Evolutionary conservation across 35 echinoderm and acorn worm genomes (phyloP), one percentile per base, ranked within the genome.

Genomic region (Heliocidaris erythrogramma): DNA sequence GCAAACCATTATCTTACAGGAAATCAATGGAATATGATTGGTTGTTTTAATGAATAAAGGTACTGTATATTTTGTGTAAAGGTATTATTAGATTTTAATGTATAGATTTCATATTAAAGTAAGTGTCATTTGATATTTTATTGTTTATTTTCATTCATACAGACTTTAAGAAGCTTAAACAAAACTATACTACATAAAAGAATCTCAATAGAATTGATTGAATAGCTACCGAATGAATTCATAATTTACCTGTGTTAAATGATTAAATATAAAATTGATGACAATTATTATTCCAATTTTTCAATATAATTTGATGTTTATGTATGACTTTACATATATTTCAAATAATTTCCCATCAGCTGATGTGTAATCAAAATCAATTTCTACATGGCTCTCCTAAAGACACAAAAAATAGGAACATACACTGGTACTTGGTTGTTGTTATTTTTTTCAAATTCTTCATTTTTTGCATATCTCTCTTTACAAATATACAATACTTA

Each of bases 31-130:
- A n/a, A 78, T 21, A 18, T 8, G 18, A 27, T 27, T 78, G 21
- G 65, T 27, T 78, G 27, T 78, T 78, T 78, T 78, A 78, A 78
- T n/a, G 7, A 78, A 21, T 78, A 0, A 78, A 78, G 65, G 65
- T 78, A 78, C 65, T 78, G 65, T 78, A 78, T 78, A 78, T 78
- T 78, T 78, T n/a, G 65, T 78, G 65, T 27, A 78, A 78, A 78
- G 65, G 65, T 78, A 78, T 78, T 78, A 29, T 78, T 78, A 78
- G 65, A 78, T n/a, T 78, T 78, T 78, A 78, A 78, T 27, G 65
- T 78, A 78, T 78, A 78, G 65, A 78, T 29, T 21, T 78, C 65
- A 78, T 78, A 78, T 42, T 42, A 42, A 42, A 12, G 52, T 56
- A 56, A 78, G 5, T 78, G 65, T 78, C 21, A 78, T 78, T 78